Conservation (phyloP, 2,888 invertebrate genomes). For the Phalera bucephala region DNA sequence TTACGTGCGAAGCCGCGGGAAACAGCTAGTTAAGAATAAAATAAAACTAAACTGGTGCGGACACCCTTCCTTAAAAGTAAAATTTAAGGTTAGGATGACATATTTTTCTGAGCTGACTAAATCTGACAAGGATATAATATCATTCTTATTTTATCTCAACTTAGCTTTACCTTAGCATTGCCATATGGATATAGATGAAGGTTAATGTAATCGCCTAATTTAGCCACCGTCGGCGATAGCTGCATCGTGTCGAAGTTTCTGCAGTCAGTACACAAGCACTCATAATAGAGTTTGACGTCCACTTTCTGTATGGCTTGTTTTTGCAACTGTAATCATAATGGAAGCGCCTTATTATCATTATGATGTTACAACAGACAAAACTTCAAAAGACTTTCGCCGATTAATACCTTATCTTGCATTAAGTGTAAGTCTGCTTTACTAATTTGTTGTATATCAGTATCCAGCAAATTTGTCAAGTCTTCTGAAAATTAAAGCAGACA, state of each 20-base stretch:
- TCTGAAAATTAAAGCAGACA: conserved; percentile 12
- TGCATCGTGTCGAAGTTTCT: conserved; percentile 15
- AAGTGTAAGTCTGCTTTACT: conserved; percentile 8
- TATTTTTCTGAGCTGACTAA: too few relatives aligned
- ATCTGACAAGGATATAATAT: too few relatives aligned
- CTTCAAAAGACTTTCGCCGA: too few relatives aligned
- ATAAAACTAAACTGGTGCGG: too few relatives aligned
- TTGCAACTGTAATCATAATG: not conserved
- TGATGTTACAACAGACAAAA: too few relatives aligned
- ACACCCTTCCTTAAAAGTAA: too few relatives aligned
- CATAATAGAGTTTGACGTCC: conserved; percentile 40
- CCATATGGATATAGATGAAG: conserved; percentile 42
- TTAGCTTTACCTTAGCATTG: conserved; percentile 37
- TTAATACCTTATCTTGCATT: not conserved
- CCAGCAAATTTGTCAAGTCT: conserved; percentile 12
- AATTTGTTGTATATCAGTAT: conserved; percentile 4
- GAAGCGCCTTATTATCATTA: too few relatives aligned
- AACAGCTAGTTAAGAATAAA: too few relatives aligned
- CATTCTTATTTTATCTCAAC: too few relatives aligned
- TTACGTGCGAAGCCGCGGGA: too few relatives aligned
- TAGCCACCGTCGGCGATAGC: conserved; percentile 12
- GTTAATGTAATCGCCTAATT: conserved; percentile 14
- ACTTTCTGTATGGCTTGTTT: conserved; percentile 1
- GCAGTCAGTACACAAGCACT: conserved; percentile 37
- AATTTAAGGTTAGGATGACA: too few relatives aligned